These are phyloP conservation scores for Bugulina stolonifera DNA, from an alignment of 2,888 invertebrate species.

Conservation along the genomic window DNA sequence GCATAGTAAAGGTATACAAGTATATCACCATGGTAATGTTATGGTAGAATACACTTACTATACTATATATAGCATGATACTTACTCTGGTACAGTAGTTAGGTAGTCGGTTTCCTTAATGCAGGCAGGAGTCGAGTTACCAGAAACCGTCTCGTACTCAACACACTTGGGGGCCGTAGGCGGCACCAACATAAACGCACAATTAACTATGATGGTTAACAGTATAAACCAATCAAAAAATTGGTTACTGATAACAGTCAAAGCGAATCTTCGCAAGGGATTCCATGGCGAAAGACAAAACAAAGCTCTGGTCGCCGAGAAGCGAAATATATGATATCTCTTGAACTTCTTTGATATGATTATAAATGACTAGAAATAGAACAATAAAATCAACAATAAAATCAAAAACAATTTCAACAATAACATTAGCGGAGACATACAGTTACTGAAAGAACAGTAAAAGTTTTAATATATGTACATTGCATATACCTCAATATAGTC, in stretches of 20 bases:
- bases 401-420: neutral
- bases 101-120: conserved; percentile 59
- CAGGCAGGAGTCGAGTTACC: neutral
- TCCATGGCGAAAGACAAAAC: conserved; percentile 89
- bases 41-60: too few species aligned
- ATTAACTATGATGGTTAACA: conserved; percentile 91
- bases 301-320: conserved; percentile 88
- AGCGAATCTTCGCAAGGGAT: conserved; percentile 74
- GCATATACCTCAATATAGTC: too few species aligned
- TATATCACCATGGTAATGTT: too few species aligned
- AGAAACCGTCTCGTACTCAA: neutral
- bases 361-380: conserved; percentile 76
- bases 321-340: conserved; percentile 90
- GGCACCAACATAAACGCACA: conserved; percentile 83
- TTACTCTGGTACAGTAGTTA: conserved; percentile 61
- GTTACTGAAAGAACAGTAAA: too few species aligned
- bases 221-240: conserved; percentile 92
- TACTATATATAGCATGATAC: too few species aligned
- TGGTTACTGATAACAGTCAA: conserved; percentile 90
- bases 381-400: neutral
- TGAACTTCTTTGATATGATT: conserved; percentile 87
- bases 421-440: too few species aligned
- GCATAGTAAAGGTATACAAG: too few species aligned
- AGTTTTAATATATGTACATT: too few species aligned
- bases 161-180: too few species aligned